Conservation (phyloP, 2,113 vertebrate species). For the Myiagra hebetior region DNA sequence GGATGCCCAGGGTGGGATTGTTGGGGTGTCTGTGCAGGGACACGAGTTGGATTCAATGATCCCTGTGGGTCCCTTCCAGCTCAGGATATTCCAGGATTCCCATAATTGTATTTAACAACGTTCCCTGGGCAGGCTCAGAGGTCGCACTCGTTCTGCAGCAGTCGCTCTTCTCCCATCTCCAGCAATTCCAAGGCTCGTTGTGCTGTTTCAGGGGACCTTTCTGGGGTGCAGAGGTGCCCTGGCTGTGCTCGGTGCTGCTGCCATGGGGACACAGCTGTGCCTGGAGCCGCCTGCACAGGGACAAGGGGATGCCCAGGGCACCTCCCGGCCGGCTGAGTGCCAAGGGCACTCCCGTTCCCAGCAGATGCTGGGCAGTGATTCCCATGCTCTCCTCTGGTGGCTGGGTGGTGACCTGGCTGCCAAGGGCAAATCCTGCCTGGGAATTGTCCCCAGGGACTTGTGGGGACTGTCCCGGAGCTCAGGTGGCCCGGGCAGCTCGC, state of each 20-base stretch:
- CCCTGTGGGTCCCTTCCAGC: fast-evolving
- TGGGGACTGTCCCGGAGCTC: background rate
- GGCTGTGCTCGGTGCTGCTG: background rate
- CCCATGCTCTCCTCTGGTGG: background rate
- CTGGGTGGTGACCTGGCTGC: background rate
- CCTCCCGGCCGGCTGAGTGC: background rate
- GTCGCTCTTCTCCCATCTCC: background rate
- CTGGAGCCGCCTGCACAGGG: background rate
- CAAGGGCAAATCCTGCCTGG: background rate
- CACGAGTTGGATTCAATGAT: fast-evolving
- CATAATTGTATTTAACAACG: background rate
- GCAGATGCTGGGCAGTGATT: background rate
- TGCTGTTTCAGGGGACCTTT: background rate
- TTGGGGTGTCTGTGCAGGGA: background rate
- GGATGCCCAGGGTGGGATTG: background rate
- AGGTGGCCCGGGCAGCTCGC: background rate
- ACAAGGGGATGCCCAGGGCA: background rate
- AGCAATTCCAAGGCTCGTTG: fast-evolving
- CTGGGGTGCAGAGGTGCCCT: too few species aligned
- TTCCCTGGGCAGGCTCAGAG: background rate
- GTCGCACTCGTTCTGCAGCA: fast-evolving
- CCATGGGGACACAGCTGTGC: background rate
- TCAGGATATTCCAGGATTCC: background rate
- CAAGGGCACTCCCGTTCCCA: background rate
- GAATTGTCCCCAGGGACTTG: background rate